Percentiles rank a stretch among this genome's conserved stretches.
phyloP scores from a whole-genome alignment of 2,888 invertebrate species.

The Enoplolaimus lenunculus region DNA sequence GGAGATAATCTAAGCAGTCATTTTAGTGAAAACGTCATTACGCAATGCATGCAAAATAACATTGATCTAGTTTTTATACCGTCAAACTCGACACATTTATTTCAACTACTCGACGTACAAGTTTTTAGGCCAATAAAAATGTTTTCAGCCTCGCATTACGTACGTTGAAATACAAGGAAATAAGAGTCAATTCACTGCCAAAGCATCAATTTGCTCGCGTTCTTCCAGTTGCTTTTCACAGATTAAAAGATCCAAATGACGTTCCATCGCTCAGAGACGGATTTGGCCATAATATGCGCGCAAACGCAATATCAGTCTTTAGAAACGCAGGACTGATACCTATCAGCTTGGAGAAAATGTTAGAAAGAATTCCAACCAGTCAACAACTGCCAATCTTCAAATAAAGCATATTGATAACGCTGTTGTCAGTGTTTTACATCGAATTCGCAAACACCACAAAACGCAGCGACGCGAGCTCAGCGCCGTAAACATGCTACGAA shows the following conservation, averaged over 20 bases:
- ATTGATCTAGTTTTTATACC: slow-evolving; percentile 41
- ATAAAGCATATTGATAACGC: neutral
- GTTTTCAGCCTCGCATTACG: neutral
- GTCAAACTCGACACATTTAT: slow-evolving; percentile 36
- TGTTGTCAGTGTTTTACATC: no score
- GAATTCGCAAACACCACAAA: no score
- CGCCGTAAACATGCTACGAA: no score
- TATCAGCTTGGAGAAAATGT: neutral
- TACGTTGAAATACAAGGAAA: neutral
- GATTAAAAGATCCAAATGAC: neutral
- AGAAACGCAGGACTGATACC: neutral
- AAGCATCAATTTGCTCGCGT: neutral
- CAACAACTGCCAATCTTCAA: neutral
- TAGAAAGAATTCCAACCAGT: neutral
- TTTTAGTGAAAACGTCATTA: slow-evolving; percentile 32
- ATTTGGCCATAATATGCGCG: neutral
- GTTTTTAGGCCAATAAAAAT: slow-evolving; percentile 33
- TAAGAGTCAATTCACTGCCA: neutral
- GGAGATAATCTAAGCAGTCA: slow-evolving; percentile 42
- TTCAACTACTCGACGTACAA: slow-evolving; percentile 40
- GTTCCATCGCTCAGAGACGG: neutral
- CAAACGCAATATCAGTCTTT: neutral
- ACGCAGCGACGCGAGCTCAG: no score
- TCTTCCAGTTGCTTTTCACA: neutral
- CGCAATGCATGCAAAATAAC: slow-evolving; percentile 35